These are phyloP conservation scores for Neotoma lepida DNA, from an alignment of 2,113 vertebrate genomes.

Conservation along the genomic window DNA sequence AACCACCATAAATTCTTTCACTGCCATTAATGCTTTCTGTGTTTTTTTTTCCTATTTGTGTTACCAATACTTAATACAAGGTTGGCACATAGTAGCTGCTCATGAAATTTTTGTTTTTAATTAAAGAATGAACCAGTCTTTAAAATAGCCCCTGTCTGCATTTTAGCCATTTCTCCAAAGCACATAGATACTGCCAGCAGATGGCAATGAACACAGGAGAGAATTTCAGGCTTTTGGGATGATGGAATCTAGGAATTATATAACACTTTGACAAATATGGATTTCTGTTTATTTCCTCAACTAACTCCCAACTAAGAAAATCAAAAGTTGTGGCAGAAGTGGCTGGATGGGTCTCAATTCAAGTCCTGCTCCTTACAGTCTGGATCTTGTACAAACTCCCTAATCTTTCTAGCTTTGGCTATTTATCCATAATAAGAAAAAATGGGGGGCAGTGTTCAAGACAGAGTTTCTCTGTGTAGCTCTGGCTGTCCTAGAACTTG, in stretches of 20 bases:
- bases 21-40: background rate
- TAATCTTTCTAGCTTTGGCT: background rate
- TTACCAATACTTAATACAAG: background rate
- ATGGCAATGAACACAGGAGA: background rate
- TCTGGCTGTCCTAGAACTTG: background rate
- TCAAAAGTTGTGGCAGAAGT: background rate
- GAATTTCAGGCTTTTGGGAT: background rate
- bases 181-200: background rate
- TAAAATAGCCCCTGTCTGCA: background rate
- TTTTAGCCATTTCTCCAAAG: background rate
- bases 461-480: background rate
- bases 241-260: background rate
- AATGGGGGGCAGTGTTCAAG: background rate
- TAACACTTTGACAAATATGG: background rate
- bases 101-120: background rate
- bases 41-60: background rate
- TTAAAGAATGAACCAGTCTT: slow-evolving; percentile 6
- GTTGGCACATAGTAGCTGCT: background rate
- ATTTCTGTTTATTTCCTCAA: background rate
- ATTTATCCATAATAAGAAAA: fast-evolving
- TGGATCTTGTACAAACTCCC: background rate
- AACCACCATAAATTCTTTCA: background rate
- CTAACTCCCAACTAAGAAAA: background rate
- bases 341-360: background rate
- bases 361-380: background rate